Percentiles rank a stretch among this genome's conserved stretches.
These are phyloP conservation scores for Aspidiotus rigidus DNA, from an alignment of 2,888 invertebrate genomes.

Conservation along the genomic window DNA sequence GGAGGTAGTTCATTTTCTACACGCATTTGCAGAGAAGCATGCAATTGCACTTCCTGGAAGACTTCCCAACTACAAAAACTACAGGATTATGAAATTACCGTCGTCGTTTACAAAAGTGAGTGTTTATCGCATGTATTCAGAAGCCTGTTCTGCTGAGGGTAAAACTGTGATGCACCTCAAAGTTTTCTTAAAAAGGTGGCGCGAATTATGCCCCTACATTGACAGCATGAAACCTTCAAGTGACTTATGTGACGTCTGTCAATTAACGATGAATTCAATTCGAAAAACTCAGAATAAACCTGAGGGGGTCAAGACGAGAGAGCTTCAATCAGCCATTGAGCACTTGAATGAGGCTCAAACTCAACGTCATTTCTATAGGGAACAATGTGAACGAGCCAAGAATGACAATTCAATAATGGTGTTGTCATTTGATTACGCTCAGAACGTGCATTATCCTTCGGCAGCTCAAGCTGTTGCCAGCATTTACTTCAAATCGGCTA, in stretches of 20 bases:
- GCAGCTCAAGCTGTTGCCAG: slow-evolving; percentile 35
- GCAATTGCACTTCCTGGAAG: slow-evolving; percentile 8
- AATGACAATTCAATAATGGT: slow-evolving; percentile 1
- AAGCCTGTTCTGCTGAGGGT: not conserved
- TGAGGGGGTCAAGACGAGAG: not conserved
- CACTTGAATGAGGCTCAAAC: slow-evolving; percentile 7
- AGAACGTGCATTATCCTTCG: slow-evolving; percentile 35
- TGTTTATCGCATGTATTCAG: not conserved
- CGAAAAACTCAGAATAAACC: not conserved
- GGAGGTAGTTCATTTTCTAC: not conserved
- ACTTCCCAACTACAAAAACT: slow-evolving; percentile 8
- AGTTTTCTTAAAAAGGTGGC: not conserved
- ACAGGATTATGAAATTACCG: slow-evolving; percentile 3
- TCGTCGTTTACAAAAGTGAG: slow-evolving; percentile 3
- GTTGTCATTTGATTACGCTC: slow-evolving; percentile 34
- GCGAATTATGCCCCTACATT: slow-evolving; percentile 6
- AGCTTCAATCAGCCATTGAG: not conserved
- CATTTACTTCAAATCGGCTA: slow-evolving; percentile 35
- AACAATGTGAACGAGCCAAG: not conserved
- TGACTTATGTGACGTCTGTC: slow-evolving; percentile 8
- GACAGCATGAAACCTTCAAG: slow-evolving; percentile 11
- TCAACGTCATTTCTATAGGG: slow-evolving; percentile 5
- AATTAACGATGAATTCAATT: slow-evolving; percentile 4
- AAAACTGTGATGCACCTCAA: not conserved
- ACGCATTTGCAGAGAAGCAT: not conserved